These are phyloP conservation scores for Halictus rubicundus DNA, from an alignment of 1,140 invertebrate species.

Conservation along the genomic window DNA sequence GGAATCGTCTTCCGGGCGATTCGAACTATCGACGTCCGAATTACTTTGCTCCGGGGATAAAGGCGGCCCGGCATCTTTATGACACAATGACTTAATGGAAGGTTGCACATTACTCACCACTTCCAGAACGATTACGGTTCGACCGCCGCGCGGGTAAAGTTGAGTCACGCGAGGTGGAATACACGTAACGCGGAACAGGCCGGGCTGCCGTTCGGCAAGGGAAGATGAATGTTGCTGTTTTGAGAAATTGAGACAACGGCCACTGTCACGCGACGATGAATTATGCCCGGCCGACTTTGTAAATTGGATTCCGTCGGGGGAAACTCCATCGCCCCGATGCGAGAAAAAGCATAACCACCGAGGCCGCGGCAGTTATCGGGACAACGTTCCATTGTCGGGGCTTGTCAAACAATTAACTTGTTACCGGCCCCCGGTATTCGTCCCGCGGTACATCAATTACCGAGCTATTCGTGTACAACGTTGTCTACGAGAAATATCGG, in stretches of 20 bases:
- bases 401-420: no score
- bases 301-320: slow-evolving; percentile 51
- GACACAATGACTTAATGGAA: slow-evolving; percentile 68
- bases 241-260: slow-evolving; percentile 64
- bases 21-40: slow-evolving; percentile 24
- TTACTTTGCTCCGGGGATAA: slow-evolving; percentile 19
- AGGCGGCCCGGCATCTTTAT: slow-evolving; percentile 37
- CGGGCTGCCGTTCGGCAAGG: slow-evolving; percentile 23
- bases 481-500: no score
- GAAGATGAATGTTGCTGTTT: slow-evolving; percentile 64
- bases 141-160: slow-evolving; percentile 52
- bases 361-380: background rate
- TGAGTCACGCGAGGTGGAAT: slow-evolving; percentile 63
- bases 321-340: slow-evolving; percentile 12
- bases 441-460: no score
- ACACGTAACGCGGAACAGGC: slow-evolving; percentile 48
- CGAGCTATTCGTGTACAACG: no score
- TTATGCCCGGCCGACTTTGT: slow-evolving; percentile 41
- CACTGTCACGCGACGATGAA: slow-evolving; percentile 55
- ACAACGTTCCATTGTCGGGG: no score
- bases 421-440: no score
- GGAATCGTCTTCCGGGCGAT: slow-evolving; percentile 9
- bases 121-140: slow-evolving; percentile 59
- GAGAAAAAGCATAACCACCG: slow-evolving; percentile 2
- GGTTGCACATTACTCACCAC: slow-evolving; percentile 63